Conservation (phyloP, 2,888 invertebrate genomes). For the Ashinkailepas kermadecensis region DNA sequence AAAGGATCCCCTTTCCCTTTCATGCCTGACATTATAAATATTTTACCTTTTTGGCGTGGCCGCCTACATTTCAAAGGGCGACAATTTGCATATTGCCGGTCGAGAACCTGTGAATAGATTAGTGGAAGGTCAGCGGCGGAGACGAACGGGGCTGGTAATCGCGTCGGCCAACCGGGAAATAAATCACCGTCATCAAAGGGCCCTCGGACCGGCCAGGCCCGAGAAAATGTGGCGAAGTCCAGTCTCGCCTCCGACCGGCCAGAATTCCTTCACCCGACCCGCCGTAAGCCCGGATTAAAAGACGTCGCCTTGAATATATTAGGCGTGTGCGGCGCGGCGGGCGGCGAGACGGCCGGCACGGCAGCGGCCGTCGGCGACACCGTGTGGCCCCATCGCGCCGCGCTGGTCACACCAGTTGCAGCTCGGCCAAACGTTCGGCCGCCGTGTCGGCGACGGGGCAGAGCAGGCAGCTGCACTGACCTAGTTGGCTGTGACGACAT, state of each 20-base stretch:
- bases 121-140: slow-evolving; percentile 4
- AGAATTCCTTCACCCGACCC: neutral
- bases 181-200: slow-evolving; percentile 15
- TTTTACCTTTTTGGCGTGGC: slow-evolving; percentile 15
- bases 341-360: neutral
- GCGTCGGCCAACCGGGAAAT: neutral
- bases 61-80: slow-evolving; percentile 10
- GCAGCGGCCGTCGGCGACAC: neutral
- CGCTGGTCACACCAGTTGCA: too few relatives aligned
- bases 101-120: slow-evolving; percentile 17
- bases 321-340: neutral
- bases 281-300: neutral
- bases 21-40: slow-evolving; percentile 16
- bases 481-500: too few relatives aligned
- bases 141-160: neutral
- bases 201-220: neutral
- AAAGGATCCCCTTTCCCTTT: slow-evolving; percentile 3
- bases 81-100: slow-evolving; percentile 4
- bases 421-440: too few relatives aligned
- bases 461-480: too few relatives aligned
- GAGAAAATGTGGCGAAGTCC: neutral
- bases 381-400: neutral
- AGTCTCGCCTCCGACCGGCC: neutral
- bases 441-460: too few relatives aligned
- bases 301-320: slow-evolving; percentile 5